Evolutionary conservation across 2,888 invertebrate species (phyloP), one percentile per base, ranked within the genome.

Genomic region (Creontiades dilutus): DNA sequence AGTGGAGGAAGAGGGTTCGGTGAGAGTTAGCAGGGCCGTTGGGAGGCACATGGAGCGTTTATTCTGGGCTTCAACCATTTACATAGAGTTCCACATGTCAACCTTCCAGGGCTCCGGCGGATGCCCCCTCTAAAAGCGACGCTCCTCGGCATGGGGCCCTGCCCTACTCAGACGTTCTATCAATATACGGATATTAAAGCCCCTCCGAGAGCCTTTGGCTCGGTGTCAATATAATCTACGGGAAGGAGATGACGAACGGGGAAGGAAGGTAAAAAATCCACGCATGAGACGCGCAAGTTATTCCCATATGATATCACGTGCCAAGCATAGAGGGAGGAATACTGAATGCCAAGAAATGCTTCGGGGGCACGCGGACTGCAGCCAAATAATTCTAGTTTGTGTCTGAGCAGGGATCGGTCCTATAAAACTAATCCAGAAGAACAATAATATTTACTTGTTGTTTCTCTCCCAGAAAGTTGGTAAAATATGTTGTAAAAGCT

Each of bases 1-100:
- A 61, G 85, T 85, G 85, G 82, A 82, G 37, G 57, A 82, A 82
- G 37, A 28, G 85, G 85, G 85, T 28, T 68, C 61, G 61, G 57
- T 68, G 85, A 85, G 85, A 85, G 85, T 85, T 47, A 85, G 85
- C 85, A 85, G 85, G 85, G 85, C 61, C 57, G 61, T 61, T 85
- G 85, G 85, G 27, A 85, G 61, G 85, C 85, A 85, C 85, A 85
- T 85, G 85, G 85, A 47, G n/a, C 82, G 85, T 55, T 85, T 85
- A 85, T 85, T 85, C 85, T 85, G 14, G 46, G 85, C 28, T 68
- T 47, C 61, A 47, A 27, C 85, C 85, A 85, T 85, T 61, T 85
- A 57, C 85, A 85, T 85, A 85, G 80, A 46, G 61, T 37, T 61
- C 85, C 85, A 85, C 37, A 85, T 85, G 85, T 85, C 85, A 85